Percentiles rank a stretch among this genome's conserved stretches.
Conservation (phyloP, 2,888 invertebrate genomes). For the Mamestra brassicae region DNA sequence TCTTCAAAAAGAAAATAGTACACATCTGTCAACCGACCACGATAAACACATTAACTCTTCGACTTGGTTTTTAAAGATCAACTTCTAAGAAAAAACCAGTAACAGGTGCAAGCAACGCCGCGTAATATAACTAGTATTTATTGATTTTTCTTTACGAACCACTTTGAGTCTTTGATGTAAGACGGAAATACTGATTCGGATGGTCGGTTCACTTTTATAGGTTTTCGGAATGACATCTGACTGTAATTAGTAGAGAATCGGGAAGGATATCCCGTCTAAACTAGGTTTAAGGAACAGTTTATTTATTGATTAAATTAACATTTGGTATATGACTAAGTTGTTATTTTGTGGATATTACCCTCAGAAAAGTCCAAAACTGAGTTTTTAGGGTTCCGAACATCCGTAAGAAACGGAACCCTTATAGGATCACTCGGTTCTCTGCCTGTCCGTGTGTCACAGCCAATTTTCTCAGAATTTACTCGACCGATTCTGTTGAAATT, state of each 20-base stretch:
- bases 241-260: constrained; percentile 3
- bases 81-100: constrained; percentile 72
- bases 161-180: constrained; percentile 68
- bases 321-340: too few relatives aligned
- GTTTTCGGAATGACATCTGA: constrained; percentile 45
- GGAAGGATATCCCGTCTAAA: neutral
- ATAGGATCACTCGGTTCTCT: too few relatives aligned
- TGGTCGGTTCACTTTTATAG: constrained; percentile 48
- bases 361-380: too few relatives aligned
- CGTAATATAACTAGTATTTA: constrained; percentile 68
- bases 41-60: constrained; percentile 27
- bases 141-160: constrained; percentile 63
- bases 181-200: constrained; percentile 51
- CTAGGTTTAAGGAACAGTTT: neutral
- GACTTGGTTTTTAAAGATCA: constrained; percentile 34
- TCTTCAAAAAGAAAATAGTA: constrained; percentile 23
- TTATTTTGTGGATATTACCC: too few relatives aligned
- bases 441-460: too few relatives aligned
- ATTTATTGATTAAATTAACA: neutral
- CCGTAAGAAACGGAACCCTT: too few relatives aligned
- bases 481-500: too few relatives aligned
- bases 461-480: too few relatives aligned
- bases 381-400: too few relatives aligned
- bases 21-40: constrained; percentile 39
- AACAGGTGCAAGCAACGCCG: constrained; percentile 77